Evolutionary conservation across 2,888 invertebrate species (phyloP).

Genomic region (Clostera curtula): DNA sequence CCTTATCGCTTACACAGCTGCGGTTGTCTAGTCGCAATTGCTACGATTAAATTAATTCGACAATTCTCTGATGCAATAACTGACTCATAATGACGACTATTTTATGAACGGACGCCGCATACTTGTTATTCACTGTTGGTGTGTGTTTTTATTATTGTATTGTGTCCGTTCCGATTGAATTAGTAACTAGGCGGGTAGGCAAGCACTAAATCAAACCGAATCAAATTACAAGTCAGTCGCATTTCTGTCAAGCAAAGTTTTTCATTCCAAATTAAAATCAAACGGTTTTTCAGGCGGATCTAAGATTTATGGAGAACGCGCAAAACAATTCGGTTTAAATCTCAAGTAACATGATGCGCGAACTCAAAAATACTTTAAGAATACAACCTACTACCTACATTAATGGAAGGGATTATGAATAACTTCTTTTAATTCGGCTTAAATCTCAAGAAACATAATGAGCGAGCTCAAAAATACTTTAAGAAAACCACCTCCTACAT

Average conservation of each 20-base stretch:
- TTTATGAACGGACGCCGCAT: conserved; percentile 16
- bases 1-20: conserved; percentile 60
- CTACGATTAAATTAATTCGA: conserved; percentile 47
- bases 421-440: too few species aligned
- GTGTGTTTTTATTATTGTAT: conserved; percentile 18
- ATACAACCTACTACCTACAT: too few species aligned
- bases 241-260: not conserved
- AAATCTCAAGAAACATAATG: too few species aligned
- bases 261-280: too few species aligned
- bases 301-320: too few species aligned
- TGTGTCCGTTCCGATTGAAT: conserved; percentile 13
- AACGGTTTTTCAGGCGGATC: too few species aligned
- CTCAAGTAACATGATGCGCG: too few species aligned
- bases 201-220: conserved; percentile 1
- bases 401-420: too few species aligned
- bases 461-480: too few species aligned
- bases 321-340: too few species aligned
- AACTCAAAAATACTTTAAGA: too few species aligned
- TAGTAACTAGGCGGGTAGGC: conserved; percentile 4
- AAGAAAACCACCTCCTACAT: too few species aligned
- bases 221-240: not conserved
- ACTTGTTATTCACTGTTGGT: conserved; percentile 18
- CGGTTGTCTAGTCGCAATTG: conserved; percentile 23
- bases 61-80: conserved; percentile 41
- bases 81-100: conserved; percentile 14